Conservation (phyloP, 1,140 invertebrate species). For the Lucilia sericata region DNA sequence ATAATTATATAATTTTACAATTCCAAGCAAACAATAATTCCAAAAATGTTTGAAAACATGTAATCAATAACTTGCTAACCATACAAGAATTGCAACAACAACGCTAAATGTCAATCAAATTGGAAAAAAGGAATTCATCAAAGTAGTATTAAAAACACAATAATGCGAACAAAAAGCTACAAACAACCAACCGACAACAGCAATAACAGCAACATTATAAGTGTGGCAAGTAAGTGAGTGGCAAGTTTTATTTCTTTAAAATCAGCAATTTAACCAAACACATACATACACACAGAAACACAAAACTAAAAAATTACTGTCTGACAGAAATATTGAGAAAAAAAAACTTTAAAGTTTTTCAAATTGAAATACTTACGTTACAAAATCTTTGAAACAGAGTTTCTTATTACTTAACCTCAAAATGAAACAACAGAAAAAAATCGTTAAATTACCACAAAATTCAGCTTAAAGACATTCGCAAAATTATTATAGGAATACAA, state of each 20-base stretch:
- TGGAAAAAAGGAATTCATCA: background rate
- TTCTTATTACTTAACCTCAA: conserved; percentile 33
- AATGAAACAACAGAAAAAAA: background rate
- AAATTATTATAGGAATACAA: background rate
- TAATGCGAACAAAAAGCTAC: background rate
- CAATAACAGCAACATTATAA: background rate
- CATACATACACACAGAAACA: background rate
- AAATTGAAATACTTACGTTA: background rate
- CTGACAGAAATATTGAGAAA: background rate
- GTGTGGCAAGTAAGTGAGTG: background rate
- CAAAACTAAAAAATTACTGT: background rate
- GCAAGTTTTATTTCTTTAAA: conserved; percentile 14
- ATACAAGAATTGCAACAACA: background rate
- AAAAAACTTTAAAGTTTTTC: background rate
- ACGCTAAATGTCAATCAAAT: conserved; percentile 37
- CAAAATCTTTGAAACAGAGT: conserved; percentile 15
- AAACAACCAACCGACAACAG: background rate
- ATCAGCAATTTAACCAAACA: too few species aligned
- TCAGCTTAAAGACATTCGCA: background rate
- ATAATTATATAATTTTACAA: too few species aligned
- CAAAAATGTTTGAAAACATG: background rate
- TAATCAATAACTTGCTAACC: conserved; percentile 32
- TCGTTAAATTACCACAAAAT: conserved; percentile 10
- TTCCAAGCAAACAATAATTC: background rate
- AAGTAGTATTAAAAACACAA: background rate